Evolutionary conservation across 1,140 invertebrate species (phyloP).

Genomic region (Eufriesea mexicana): DNA sequence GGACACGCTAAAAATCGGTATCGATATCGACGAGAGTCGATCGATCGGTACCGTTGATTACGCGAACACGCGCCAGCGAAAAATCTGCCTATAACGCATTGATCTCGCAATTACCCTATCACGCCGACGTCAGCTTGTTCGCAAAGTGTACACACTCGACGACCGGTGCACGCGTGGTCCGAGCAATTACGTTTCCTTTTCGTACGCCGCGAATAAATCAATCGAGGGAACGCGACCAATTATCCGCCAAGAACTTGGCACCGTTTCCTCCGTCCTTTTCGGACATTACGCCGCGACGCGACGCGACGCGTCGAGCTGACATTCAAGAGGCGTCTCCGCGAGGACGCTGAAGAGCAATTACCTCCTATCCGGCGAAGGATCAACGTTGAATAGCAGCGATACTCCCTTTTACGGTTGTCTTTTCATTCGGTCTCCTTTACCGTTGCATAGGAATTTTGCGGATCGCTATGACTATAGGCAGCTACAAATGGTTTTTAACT

Average conservation of each 20-base stretch:
- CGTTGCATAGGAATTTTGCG: no score
- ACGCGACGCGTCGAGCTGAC: background rate
- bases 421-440: no score
- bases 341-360: background rate
- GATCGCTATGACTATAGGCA: no score
- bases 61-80: background rate
- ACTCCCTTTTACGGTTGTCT: no score
- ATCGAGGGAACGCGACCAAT: conserved; percentile 13
- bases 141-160: background rate
- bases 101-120: conserved; percentile 32
- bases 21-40: background rate
- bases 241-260: conserved; percentile 2
- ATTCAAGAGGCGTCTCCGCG: background rate
- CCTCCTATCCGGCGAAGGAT: background rate
- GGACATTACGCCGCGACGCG: no score
- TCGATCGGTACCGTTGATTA: background rate
- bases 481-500: no score
- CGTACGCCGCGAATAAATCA: conserved; percentile 17
- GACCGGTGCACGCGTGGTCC: background rate
- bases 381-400: no score
- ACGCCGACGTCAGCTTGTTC: background rate
- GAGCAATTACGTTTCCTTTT: conserved; percentile 5
- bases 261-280: background rate
- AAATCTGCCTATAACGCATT: background rate
- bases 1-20: background rate